These are phyloP conservation scores for Nowickia ferox DNA, from an alignment of 2,888 invertebrate genomes.

Conservation along the genomic window DNA sequence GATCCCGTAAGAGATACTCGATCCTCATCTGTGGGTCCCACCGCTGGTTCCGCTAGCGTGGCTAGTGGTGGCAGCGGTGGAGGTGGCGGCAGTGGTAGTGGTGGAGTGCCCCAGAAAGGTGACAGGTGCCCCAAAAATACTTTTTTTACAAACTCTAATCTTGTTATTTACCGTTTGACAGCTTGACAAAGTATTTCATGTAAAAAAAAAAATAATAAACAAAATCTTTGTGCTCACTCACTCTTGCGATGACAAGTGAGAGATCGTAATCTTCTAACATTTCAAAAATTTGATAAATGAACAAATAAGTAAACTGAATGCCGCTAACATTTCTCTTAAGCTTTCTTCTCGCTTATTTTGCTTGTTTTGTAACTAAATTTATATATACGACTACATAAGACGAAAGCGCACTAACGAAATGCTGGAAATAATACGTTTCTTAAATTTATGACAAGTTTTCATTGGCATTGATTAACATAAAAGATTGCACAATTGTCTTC, in stretches of 20 bases:
- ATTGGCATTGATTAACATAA: too few species aligned
- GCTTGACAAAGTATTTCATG: slow-evolving; percentile 58
- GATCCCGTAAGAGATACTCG: slow-evolving; percentile 75
- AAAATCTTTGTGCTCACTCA: slow-evolving; percentile 33
- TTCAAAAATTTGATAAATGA: neutral
- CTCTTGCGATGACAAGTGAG: slow-evolving; percentile 38
- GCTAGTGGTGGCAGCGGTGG: slow-evolving; percentile 66
- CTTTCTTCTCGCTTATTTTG: neutral
- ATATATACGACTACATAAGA: too few species aligned
- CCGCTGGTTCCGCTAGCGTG: slow-evolving; percentile 57
- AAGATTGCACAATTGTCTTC: too few species aligned
- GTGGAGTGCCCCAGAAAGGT: slow-evolving; percentile 83
- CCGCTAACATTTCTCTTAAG: slow-evolving; percentile 56
- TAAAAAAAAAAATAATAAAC: slow-evolving; percentile 23
- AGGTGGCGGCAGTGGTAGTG: slow-evolving; percentile 68
- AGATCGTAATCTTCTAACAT: slow-evolving; percentile 58
- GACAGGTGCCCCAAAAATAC: slow-evolving; percentile 83
- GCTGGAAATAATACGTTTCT: too few species aligned
- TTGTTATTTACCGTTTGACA: slow-evolving; percentile 81
- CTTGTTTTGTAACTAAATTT: neutral
- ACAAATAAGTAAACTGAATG: slow-evolving; percentile 61
- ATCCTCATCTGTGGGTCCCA: slow-evolving; percentile 73
- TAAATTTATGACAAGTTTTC: too few species aligned
- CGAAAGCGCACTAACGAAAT: too few species aligned
- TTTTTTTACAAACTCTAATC: slow-evolving; percentile 80